Evolutionary conservation across 1,140 invertebrate species (phyloP), one percentile per base, ranked within the genome.

Genomic region (Zaprionus lachaisei): DNA sequence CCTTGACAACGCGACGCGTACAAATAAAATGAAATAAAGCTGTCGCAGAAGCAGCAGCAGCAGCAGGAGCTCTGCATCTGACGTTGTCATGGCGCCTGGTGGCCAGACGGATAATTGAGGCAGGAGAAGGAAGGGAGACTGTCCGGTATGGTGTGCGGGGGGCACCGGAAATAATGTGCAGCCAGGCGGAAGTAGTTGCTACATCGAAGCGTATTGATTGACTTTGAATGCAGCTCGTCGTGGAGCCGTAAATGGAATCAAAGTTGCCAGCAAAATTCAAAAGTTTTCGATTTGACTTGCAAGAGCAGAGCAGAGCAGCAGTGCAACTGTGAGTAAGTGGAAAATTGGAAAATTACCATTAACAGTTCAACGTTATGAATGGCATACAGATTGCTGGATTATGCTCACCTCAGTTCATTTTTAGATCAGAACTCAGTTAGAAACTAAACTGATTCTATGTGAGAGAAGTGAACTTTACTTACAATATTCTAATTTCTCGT

Each of bases 131-230:
- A 7, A 5, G 24, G 15, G 44, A 68, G 64, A 58, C 57, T 54
- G 77, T 67, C 49, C 51, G 65, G 65, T 31, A 5, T 24, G 26
- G 9, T 6, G 20, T 7, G n/a, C 22, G 12, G 41, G 41, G 20
- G 44, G 64, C 17, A 22, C 78, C 78, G 81, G 78, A 83, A 81
- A 85, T 85, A 79, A 85, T 81, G 83, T 81, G 63, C 82, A 85
- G 56, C 64, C 75, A 86, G 65, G 71, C 76, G 82, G 79, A 85
- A 85, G 75, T 85, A 81, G 82, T 85, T 81, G 79, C 82, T 85
- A 75, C 75, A 85, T 85, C 68, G 70, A 72, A 86, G 72, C 70
- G 71, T 72, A 79, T 72, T 82, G 82, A 85, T 86, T 85, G 83
- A 82, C 79, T 85, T 82, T 76, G 68, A 85, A 81, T 84, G 81